Evolutionary conservation across 2,888 invertebrate species (phyloP), one percentile per base, ranked within the genome.

Genomic region (Monoplex corrugatus): DNA sequence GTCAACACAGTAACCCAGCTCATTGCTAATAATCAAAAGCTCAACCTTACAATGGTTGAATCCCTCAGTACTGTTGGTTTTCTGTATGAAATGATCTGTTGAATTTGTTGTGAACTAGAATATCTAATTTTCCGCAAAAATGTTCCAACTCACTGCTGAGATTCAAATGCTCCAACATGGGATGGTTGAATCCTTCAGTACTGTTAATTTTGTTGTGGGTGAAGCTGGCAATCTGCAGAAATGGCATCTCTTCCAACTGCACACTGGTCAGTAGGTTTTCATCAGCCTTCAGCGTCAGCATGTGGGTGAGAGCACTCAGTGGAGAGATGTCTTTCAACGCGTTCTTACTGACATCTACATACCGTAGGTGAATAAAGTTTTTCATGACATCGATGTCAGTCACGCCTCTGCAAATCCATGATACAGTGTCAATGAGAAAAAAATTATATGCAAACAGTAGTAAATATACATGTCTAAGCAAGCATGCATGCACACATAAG

Each of bases 351-450:
- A 96, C 87, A 90, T 96, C 96, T 43, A 96, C 92, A 89, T 95
- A 96, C n/a, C 96, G 94, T 63, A 96, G 92, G 90, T 96, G 96
- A 89, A 96, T 95, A 91, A 94, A 96, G n/a, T 93, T 91, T 87
- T 94, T 94, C 80, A 96, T 92, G 8, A 95, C 91, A 38, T 90
- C 89, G 44, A 96, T 95, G 90, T 96, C 95, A 82, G 96, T 95
- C 23, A 96, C 89, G 75, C 94, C 95, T 89, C 96, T 96, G 94
- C n/a, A n/a, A n/a, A n/a, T n/a, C n/a, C n/a, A n/a, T n/a, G n/a
- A n/a, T n/a, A n/a, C n/a, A n/a, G n/a, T n/a, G n/a, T n/a, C 19
- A 2, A 57, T 2, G 3, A 57, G 16, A 57, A 57, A 57, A 57
- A 57, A 28, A 23, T 23, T 57, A 57, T 16, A 57, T 23, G 28